Conservation (phyloP, 2,113 vertebrate genomes). For the Tachysurus fulvidraco region DNA sequence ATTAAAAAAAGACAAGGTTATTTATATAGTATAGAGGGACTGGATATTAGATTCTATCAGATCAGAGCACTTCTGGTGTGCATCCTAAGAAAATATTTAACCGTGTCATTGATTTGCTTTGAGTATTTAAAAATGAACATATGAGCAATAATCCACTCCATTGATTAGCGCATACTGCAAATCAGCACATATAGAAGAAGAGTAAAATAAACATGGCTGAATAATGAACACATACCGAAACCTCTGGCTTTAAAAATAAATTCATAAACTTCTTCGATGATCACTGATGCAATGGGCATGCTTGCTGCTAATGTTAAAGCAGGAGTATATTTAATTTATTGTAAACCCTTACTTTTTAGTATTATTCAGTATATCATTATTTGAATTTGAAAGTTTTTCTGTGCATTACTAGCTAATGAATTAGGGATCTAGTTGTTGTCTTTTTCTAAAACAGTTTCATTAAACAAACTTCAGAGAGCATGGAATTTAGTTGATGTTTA, state of each 20-base stretch:
- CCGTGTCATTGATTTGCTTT: background rate
- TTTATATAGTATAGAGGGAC: background rate
- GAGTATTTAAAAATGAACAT: background rate
- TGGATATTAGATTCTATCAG: background rate
- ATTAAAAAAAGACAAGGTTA: background rate
- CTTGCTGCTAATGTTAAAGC: background rate
- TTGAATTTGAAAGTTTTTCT: background rate
- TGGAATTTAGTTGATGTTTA: background rate
- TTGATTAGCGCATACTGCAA: background rate
- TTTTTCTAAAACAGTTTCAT: background rate
- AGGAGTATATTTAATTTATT: background rate
- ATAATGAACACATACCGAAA: background rate
- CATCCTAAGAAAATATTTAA: background rate
- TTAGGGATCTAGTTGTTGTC: background rate
- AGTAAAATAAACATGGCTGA: background rate
- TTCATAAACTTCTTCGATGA: background rate
- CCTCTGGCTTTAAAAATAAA: background rate
- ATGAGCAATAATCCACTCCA: background rate
- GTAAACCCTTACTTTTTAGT: background rate
- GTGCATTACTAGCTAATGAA: background rate
- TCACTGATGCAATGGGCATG: background rate
- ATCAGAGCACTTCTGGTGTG: background rate
- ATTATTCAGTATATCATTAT: background rate
- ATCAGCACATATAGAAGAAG: background rate
- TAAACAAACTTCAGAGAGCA: background rate